A percentile compares a stretch with the other conserved stretches of the same genome.
These are phyloP conservation scores for Leptestheria dahalacensis DNA, from an alignment of 1,140 invertebrate genomes.

Conservation along the genomic window DNA sequence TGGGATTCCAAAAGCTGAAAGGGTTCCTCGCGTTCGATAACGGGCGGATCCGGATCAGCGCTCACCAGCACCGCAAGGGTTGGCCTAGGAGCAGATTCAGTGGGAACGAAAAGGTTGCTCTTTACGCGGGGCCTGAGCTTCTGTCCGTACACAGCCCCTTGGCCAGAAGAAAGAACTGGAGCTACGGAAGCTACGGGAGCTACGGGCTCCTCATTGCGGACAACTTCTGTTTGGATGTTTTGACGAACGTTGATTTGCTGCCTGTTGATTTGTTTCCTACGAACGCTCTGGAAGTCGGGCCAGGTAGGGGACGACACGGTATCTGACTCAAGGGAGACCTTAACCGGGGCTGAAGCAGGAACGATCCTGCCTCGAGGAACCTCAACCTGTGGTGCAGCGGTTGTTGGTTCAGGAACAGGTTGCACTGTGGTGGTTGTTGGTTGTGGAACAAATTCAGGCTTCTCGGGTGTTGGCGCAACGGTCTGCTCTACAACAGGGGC, in stretches of 20 bases:
- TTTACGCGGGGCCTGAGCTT: slow-evolving; percentile 1
- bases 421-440: background rate
- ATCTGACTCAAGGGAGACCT: background rate
- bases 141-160: background rate
- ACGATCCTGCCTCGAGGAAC: background rate
- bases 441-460: no score
- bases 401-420: background rate
- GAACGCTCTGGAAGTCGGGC: slow-evolving; percentile 6
- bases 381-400: background rate
- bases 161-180: background rate
- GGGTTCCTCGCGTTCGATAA: slow-evolving; percentile 8
- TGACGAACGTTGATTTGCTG: background rate
- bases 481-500: background rate
- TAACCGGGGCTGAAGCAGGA: background rate
- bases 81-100: background rate
- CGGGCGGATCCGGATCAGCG: slow-evolving; percentile 5
- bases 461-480: background rate
- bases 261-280: background rate
- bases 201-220: background rate
- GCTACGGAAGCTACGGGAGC: background rate
- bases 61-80: background rate
- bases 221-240: background rate
- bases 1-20: slow-evolving; percentile 13
- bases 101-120: background rate
- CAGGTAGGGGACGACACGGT: background rate